A percentile compares a stretch with the other conserved stretches of the same genome.
phyloP scores from a whole-genome alignment of 1,140 invertebrate genomes.

The Varroa destructor region DNA sequence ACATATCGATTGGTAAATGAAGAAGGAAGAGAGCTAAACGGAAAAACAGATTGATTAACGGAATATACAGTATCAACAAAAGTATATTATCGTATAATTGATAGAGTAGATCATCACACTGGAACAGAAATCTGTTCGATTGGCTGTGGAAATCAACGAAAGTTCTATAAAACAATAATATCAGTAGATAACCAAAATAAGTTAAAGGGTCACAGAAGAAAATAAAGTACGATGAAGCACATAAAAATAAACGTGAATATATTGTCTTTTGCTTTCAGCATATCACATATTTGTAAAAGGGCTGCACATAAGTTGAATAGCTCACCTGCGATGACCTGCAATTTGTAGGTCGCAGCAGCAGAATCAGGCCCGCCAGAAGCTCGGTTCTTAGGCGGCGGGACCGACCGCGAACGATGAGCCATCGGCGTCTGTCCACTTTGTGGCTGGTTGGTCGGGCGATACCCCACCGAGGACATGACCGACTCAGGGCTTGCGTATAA shows the following conservation, averaged over 20 bases:
- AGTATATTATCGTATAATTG: too few relatives aligned
- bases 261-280: too few relatives aligned
- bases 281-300: too few relatives aligned
- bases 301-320: background rate
- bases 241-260: too few relatives aligned
- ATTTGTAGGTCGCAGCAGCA: slow-evolving; percentile 6
- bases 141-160: too few relatives aligned
- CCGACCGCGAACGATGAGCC: slow-evolving; percentile 33
- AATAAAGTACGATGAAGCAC: too few relatives aligned
- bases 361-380: slow-evolving; percentile 3
- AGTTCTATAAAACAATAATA: too few relatives aligned
- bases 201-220: too few relatives aligned
- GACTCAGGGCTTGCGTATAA: slow-evolving; percentile 73
- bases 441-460: slow-evolving; percentile 37
- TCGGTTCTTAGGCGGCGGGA: slow-evolving; percentile 42
- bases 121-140: too few relatives aligned
- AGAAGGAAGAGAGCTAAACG: slow-evolving; percentile 26
- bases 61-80: background rate
- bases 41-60: slow-evolving; percentile 1
- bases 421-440: background rate
- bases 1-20: slow-evolving; percentile 12
- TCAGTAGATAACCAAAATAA: too few relatives aligned
- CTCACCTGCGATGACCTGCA: slow-evolving; percentile 29
- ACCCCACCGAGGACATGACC: slow-evolving; percentile 58
- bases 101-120: too few relatives aligned